Base-by-base conservation (phyloP, 2,888 invertebrate genomes). In the Orchesellides sinensis region DNA sequence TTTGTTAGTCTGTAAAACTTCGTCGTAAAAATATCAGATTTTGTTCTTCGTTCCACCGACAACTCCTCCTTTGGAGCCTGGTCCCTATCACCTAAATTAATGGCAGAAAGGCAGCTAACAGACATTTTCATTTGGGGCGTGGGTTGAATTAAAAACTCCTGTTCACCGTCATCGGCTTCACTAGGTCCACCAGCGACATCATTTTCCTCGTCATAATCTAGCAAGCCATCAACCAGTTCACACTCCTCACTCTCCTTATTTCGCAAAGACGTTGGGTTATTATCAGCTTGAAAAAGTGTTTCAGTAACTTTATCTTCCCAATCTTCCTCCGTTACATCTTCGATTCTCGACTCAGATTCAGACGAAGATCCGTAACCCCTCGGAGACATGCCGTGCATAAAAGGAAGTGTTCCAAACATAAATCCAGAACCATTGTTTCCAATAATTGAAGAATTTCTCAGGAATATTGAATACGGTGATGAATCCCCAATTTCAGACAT, bases 111-210 rank as follows among this genome's bases (percentile, higher is more conserved):
- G 5, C 65, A 35, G 17, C 75, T 75, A 1, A 21, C 40, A 2
- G 75, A 75, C 1, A 25, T 19, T 6, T 54, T 75, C 0, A 75
- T 2, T 4, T 29, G 14, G 4, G 66, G 52, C 2, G 21, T 66
- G 14, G 75, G 75, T 14, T 75, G 75, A 35, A 75, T 54, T 10
- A 75, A 52, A 40, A 56, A n/a, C 21, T 75, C 75, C 14, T 66
- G 74, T n/a, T 40, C 23, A 0, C 32, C 74, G 17, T 35, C 10
- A 21, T 63, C 74, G 6, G 56, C 10, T n/a, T n/a, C 6, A n/a
- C n/a, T 19, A 17, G 65, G 17, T 40, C 65, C 21, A 35, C 2
- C 45, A 17, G 23, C 23, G 2, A 40, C 10, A 23, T 56, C 56
- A 10, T 35, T 40, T 2, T 14, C 12, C 19, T 17, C 47, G 17